Base-by-base conservation (phyloP, 2,797 vertebrate species). In the Myiotriccus ornatus region DNA sequence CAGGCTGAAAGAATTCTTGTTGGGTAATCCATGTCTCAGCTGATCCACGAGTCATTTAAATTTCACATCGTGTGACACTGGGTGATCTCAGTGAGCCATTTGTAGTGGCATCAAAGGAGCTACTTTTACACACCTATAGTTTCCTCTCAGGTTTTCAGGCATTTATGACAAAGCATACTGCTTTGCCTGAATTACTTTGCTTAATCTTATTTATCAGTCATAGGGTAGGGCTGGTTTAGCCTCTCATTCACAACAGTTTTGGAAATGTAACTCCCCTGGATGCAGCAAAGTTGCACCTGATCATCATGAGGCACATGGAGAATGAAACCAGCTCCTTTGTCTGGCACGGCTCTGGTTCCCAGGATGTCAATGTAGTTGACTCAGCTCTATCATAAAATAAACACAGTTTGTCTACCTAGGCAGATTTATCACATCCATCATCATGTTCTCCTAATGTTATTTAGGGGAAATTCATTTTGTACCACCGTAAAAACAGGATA, bases 391-490 rank as follows among this genome's bases (percentile, higher is more conserved):
- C 30, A 67, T 41, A 84, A 93, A 91, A 85, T 77, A 80, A 94
- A 84, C 64, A 69, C 1, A 27, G 46, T 62, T 94, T 69, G 64
- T 74, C 88, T 85, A 67, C 81, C 64, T 83, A 78, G 78, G 25
- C 53, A 75, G 53, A 68, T 93, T 91, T 62, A 83, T 64, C 76
- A 62, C 64, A 87, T 77, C 77, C 78, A 75, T 87, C 76, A 84
- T 53, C 52, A 14, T 59, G 60, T 73, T 78, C 47, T 57, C 57
- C 73, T 87, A 75, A 87, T 2, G 57, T 34, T 41, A 85, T 84
- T 95, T 87, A 75, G 34, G 85, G 64, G 77, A 95, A 93, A 79
- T 41, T 83, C 11, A 68, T 87, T 90, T 81, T 71, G 87, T 37
- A 24, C n/a, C 32, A 75, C 14, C 23, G 62, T 50, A 86, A 81